Base-by-base conservation (phyloP, 2,113 vertebrate genomes). In the Aramus guarauna region DNA sequence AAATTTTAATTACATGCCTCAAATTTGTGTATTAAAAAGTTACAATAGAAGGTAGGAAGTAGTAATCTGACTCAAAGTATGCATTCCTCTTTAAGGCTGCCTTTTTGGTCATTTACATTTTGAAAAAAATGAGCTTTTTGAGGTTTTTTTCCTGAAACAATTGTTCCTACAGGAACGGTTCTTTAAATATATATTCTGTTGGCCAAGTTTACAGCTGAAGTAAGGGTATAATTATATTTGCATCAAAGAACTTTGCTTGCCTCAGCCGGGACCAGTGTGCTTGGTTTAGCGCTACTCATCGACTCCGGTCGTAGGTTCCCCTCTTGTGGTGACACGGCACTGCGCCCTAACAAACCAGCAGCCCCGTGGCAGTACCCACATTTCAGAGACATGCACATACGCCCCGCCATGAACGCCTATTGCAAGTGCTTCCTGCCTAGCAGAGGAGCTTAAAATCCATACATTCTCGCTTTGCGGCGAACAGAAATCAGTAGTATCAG, bases 301-400 rank as follows among this genome's bases (percentile, higher is more conserved):
- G 26, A 96, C 41, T 7, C 41, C 45, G 23, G 88, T 94, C 43
- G 10, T 85, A 88, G 82, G 92, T 86, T 97, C 32, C 97, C 98
- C 97, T 92, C 97, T 98, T 9, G 77, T 95, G 97, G 93, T 34
- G 66, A 77, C 29, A 66, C 59, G 29, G 22, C 24, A 48, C 71
- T 32, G 85, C 67, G 67, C 76, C 24, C 50, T 27, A 32, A 32
- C 39, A 45, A 86, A 9, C 10, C 37, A 19, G 43, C 60, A 19
- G 17, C 53, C 8, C 1, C 37, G 36, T 9, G 5, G 55, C 21
- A 11, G 15, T 5, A 32, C 53, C 26, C 39, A 29, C 8, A 6
- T 30, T 48, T 45, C 55, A 53, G 19, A 62, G 20, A n/a, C 36
- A 17, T 0, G 7, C 83, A 52, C 12, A 1, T 20, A 11, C n/a